Percentiles rank a stretch among this genome's conserved stretches.
Evolutionary conservation across 2,888 invertebrate species (phyloP).

Genomic region (Bembecia ichneumoniformis): DNA sequence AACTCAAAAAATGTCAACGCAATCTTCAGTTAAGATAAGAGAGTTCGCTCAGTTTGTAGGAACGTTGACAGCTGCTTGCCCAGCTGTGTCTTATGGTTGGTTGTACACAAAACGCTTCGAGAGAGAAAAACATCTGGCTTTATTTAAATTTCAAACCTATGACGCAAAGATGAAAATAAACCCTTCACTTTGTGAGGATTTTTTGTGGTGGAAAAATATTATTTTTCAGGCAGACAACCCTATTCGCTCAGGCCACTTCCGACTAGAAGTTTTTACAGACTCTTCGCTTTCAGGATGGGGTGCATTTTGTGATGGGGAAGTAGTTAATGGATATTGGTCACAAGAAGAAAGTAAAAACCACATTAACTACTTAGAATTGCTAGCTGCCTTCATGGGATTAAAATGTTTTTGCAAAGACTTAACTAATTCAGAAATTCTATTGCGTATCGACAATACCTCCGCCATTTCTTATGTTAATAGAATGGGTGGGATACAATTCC

Average conservation of each 20-base stretch:
- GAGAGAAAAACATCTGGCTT: too few species aligned
- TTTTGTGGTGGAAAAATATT: background rate
- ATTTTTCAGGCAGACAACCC: background rate
- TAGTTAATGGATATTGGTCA: too few species aligned
- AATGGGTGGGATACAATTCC: conserved; percentile 3
- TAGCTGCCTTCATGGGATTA: conserved; percentile 2
- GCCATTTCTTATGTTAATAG: conserved; percentile 3
- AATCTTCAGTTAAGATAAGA: background rate
- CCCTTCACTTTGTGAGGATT: too few species aligned
- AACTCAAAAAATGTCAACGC: too few species aligned
- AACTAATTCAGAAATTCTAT: background rate
- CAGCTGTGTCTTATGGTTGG: conserved; percentile 3
- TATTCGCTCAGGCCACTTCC: background rate
- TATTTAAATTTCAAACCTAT: too few species aligned
- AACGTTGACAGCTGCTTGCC: conserved; percentile 1
- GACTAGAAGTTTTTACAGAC: conserved; percentile 2
- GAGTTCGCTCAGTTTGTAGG: conserved; percentile 4
- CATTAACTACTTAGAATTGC: background rate
- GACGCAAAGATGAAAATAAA: too few species aligned
- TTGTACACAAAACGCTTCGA: conserved; percentile 3
- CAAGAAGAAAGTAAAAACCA: too few species aligned
- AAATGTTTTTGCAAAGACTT: conserved; percentile 1
- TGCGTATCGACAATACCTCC: conserved; percentile 5
- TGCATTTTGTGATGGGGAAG: conserved; percentile 1
- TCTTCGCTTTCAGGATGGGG: conserved; percentile 7